phyloP scores from a whole-genome alignment of 1,140 invertebrate species.

The Ganaspis sp. region DNA sequence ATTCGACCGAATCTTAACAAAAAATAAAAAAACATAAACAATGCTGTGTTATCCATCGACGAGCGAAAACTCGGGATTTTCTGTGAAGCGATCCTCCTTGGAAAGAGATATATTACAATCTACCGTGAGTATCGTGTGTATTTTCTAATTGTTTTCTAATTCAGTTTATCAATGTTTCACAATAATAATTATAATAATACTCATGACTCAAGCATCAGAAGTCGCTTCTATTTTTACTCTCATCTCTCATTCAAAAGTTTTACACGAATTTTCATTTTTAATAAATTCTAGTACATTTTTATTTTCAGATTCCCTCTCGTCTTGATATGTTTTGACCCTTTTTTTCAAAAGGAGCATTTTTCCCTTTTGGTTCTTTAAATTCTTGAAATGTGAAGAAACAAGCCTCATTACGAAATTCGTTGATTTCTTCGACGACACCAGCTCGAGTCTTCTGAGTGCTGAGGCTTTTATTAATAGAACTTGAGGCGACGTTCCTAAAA shows the following conservation, averaged over 20 bases:
- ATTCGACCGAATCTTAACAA: not conserved
- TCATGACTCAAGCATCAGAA: constrained; percentile 15
- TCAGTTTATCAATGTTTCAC: not conserved
- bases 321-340: not conserved
- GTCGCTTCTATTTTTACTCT: not conserved
- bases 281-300: not conserved
- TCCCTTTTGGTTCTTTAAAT: not conserved
- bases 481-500: constrained; percentile 43
- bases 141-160: constrained; percentile 25
- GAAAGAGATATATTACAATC: constrained; percentile 5
- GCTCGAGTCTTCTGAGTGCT: constrained; percentile 40
- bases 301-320: not conserved
- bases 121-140: not conserved
- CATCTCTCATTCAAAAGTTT: not conserved
- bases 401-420: constrained; percentile 48
- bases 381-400: not conserved
- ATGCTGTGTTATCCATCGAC: constrained; percentile 17
- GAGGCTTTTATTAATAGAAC: constrained; percentile 64
- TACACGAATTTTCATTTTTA: not conserved
- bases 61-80: constrained; percentile 15
- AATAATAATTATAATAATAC: not conserved
- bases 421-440: constrained; percentile 36
- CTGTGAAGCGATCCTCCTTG: constrained; percentile 1
- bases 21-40: not conserved
- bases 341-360: not conserved